Conservation (phyloP, 1,140 invertebrate genomes). For the Pachypeltis micranthus region DNA sequence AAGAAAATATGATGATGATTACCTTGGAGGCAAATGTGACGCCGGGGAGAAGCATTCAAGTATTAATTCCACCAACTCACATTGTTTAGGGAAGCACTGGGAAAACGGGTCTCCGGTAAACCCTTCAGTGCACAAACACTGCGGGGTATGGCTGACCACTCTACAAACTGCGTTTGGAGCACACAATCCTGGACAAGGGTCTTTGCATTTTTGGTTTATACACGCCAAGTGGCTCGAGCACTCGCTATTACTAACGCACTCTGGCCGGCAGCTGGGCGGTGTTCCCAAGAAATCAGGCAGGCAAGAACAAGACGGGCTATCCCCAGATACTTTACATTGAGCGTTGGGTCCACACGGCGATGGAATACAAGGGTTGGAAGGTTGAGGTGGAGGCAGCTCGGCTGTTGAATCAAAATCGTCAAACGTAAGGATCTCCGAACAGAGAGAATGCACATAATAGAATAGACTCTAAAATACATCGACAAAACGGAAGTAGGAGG, state of each 20-base stretch:
- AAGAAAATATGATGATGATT: constrained; percentile 12
- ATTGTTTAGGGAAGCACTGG: constrained; percentile 35
- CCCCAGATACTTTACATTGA: constrained; percentile 45
- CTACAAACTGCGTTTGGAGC: constrained; percentile 40
- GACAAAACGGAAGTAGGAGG: too few relatives aligned
- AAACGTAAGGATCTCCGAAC: background rate
- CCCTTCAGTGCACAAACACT: constrained; percentile 42
- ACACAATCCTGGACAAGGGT: constrained; percentile 45
- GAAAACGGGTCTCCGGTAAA: constrained; percentile 41
- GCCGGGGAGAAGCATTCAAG: too few relatives aligned
- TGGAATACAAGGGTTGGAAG: constrained; percentile 33
- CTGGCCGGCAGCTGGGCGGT: constrained; percentile 51
- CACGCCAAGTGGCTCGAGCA: constrained; percentile 47
- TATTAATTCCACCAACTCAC: constrained; percentile 16
- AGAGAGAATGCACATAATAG: constrained; percentile 10
- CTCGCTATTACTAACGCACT: constrained; percentile 51
- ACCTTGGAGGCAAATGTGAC: background rate
- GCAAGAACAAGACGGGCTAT: constrained; percentile 51
- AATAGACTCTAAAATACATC: too few relatives aligned
- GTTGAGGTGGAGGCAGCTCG: constrained; percentile 18
- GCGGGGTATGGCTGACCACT: constrained; percentile 41
- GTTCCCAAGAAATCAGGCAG: constrained; percentile 43
- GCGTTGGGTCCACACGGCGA: constrained; percentile 58
- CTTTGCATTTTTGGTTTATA: constrained; percentile 50
- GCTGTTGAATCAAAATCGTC: constrained; percentile 39